Base-by-base conservation (phyloP, 2,113 vertebrate species). In the Cinclus mexicanus region DNA sequence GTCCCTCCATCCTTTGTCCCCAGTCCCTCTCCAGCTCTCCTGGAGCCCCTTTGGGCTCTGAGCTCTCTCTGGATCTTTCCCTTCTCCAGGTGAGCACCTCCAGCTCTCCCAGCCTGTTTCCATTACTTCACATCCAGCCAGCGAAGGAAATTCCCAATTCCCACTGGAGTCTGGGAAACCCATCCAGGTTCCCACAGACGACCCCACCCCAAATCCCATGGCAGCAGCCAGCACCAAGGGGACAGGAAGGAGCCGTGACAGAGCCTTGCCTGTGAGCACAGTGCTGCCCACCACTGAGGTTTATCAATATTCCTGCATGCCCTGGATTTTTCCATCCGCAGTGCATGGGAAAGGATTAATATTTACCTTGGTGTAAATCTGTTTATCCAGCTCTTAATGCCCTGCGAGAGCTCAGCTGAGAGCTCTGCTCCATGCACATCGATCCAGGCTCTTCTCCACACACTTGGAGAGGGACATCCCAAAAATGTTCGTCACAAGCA, bases 231-330 rank as follows among this genome's bases (percentile, higher is more conserved):
- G 26, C 19, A 2, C 7, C 39, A 25, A 21, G 16, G 6, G 65
- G 35, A 59, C 0, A 4, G 24, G 21, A 76, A 49, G 19, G 31
- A 57, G 18, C 31, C 46, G 14, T 9, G 67, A 10, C 44, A 22
- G 19, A 1, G 1, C 2, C 1, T 39, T 55, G 64, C 60, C 47
- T 37, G 53, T 19, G 25, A 0, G 64, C 49, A 7, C 4, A 2
- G 35, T 1, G 14, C 57, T 89, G 56, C 53, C 33, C 50, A 56
- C n/a, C 29, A 4, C 39, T 20, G 46, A 56, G 42, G 71, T 85
- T 96, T 87, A 95, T 97, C 91, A 97, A 96, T 70, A 96, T 71
- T 89, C 83, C 97, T 95, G 70, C 96, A 97, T 97, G 84, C 74
- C 93, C 64, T 76, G 90, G 92, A 85, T 68, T 97, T 92, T 91